Conservation (phyloP, 2,113 vertebrate genomes). For the Zootoca vivipara region DNA sequence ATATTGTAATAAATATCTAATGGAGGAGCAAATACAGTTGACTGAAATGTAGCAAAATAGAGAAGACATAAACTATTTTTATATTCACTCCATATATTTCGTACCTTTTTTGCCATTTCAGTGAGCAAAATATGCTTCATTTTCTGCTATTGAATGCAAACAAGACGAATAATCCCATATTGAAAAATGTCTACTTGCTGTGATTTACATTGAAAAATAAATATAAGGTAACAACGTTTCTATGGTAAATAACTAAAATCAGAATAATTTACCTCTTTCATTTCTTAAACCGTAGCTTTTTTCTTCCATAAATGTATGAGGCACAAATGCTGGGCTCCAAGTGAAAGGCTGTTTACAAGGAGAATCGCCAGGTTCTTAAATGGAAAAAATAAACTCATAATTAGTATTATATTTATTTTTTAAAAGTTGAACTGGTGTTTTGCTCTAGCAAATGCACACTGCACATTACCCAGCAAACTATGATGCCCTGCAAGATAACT, state of each 20-base stretch:
- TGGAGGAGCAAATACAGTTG: neutral
- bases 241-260: constrained; percentile 4
- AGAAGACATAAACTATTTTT: neutral
- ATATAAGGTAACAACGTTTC: constrained; percentile 34
- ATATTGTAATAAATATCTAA: neutral
- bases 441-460: neutral
- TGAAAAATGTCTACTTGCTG: neutral
- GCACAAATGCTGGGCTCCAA: constrained; percentile 46
- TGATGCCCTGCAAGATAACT: neutral
- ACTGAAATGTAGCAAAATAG: neutral
- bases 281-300: constrained; percentile 45
- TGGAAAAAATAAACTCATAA: constrained; percentile 17
- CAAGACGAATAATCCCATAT: neutral
- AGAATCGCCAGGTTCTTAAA: constrained; percentile 49
- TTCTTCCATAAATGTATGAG: constrained; percentile 41
- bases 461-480: neutral
- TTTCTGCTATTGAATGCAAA: neutral
- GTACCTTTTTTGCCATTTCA: neutral
- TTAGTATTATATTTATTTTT: neutral
- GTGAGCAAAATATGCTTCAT: neutral
- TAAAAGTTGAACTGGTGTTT: neutral
- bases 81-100: neutral
- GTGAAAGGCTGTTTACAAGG: constrained; percentile 39
- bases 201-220: constrained; percentile 18
- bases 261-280: constrained; percentile 67